phyloP scores from a whole-genome alignment of 2,888 invertebrate genomes.

The Lasioglossum lativentre region DNA sequence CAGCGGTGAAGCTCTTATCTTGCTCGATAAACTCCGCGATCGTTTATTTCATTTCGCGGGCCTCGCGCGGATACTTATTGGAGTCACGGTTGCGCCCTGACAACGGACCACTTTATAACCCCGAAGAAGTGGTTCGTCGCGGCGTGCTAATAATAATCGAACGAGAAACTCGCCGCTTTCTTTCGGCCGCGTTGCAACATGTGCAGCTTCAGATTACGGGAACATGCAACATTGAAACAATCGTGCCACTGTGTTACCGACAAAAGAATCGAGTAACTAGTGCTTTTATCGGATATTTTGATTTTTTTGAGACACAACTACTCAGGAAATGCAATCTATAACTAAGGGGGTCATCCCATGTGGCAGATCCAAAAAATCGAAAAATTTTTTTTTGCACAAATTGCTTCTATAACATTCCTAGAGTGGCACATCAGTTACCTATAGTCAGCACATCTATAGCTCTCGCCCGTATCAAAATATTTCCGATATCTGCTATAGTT shows the following conservation, averaged over 20 bases:
- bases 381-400: too few species aligned
- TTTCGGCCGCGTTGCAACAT: background rate
- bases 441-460: too few species aligned
- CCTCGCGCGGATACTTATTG: constrained; percentile 31
- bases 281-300: too few species aligned
- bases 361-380: too few species aligned
- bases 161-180: background rate
- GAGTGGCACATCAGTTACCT: too few species aligned
- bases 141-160: constrained; percentile 18
- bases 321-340: constrained; percentile 18
- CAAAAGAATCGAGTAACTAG: background rate
- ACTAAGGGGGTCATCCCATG: too few species aligned
- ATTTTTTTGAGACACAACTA: too few species aligned
- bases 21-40: constrained; percentile 19
- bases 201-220: background rate
- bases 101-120: background rate
- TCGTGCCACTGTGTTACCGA: background rate
- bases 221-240: background rate
- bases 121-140: background rate
- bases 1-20: constrained; percentile 31
- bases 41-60: constrained; percentile 41
- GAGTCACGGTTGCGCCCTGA: constrained; percentile 29
- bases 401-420: too few species aligned
- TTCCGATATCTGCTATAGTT: too few species aligned
- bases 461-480: too few species aligned